phyloP scores from a whole-genome alignment of 1,140 invertebrate species.

The Cotesia typhae region DNA sequence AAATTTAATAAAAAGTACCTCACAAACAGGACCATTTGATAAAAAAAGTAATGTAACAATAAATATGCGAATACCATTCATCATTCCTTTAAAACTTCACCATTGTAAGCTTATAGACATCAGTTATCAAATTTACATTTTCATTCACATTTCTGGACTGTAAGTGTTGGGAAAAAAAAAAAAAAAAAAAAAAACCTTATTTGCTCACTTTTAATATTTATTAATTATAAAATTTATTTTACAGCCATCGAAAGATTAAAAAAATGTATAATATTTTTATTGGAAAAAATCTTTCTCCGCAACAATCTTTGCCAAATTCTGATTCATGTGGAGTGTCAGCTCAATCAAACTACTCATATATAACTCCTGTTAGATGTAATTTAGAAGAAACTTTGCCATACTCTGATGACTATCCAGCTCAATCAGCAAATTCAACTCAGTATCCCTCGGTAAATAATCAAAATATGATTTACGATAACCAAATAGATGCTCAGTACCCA shows the following conservation, averaged over 20 bases:
- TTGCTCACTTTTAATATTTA: no score
- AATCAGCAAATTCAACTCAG: no score
- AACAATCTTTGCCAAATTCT: neutral
- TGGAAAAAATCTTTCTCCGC: neutral
- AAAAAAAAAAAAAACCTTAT: neutral
- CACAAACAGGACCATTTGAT: conserved; percentile 14
- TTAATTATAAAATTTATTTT: no score
- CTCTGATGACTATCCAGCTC: no score
- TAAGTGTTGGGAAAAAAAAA: neutral
- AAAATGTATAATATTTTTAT: conserved; percentile 1
- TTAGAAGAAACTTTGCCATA: no score
- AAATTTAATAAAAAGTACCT: neutral
- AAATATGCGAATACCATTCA: conserved; percentile 10
- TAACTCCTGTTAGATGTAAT: neutral
- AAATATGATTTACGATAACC: no score
- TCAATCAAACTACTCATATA: neutral
- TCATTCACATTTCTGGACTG: conserved; percentile 11
- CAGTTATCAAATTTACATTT: conserved; percentile 2
- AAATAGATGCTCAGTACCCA: no score
- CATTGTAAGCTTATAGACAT: conserved; percentile 23
- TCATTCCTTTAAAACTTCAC: neutral
- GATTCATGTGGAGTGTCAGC: neutral
- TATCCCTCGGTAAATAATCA: no score
- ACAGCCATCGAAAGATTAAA: conserved; percentile 14
- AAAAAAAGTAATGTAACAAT: neutral